Base-by-base conservation (phyloP, 1,140 invertebrate genomes). In the Polypedilum vanderplanki region DNA sequence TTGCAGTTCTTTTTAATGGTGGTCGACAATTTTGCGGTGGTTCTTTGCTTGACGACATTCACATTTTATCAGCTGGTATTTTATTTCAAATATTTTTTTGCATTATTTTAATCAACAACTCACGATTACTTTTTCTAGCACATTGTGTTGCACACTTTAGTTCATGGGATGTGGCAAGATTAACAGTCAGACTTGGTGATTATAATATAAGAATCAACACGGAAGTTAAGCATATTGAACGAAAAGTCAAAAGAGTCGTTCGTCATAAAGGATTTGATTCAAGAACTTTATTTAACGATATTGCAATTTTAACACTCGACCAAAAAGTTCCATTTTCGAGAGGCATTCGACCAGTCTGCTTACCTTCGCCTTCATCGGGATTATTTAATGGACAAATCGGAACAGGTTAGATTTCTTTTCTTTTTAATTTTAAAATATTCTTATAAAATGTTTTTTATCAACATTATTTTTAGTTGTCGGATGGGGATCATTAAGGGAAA, bases 61-160 rank as follows among this genome's bases (percentile, higher is more conserved):
- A 95, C 81, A 89, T 97, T 33, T 83, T 98, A 0, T 92, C 94
- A 1, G 95, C 95, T 1, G 94, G 46, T 57, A 57, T 12, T n/a
- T 57, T 8, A 57, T 4, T 57, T 57, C 10, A 57, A 33, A 33
- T n/a, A n/a, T n/a, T n/a, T 3, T 33, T 33, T 33, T 33, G 24
- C 24, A 33, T 33, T 33, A 33, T 33, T 33, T 5, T 33, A 33
- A 33, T 33, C 24, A 33, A 33, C 5, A 33, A 5, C 24, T 33
- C 24, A 33, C 24, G 24, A 3, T 33, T 33, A 12, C 12, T 15
- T 57, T 57, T n/a, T 46, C 15, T 15, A 57, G 46, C 95, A 12
- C 95, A 97, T 83, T 97, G 95, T 81, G 91, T 95, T 65, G 92
- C 92, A 41, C 90, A 93, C 93, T 94, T 96, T 93, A 94, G 88